phyloP scores from a whole-genome alignment of 1,140 invertebrate species.

The Sarcophaga peregrina region DNA sequence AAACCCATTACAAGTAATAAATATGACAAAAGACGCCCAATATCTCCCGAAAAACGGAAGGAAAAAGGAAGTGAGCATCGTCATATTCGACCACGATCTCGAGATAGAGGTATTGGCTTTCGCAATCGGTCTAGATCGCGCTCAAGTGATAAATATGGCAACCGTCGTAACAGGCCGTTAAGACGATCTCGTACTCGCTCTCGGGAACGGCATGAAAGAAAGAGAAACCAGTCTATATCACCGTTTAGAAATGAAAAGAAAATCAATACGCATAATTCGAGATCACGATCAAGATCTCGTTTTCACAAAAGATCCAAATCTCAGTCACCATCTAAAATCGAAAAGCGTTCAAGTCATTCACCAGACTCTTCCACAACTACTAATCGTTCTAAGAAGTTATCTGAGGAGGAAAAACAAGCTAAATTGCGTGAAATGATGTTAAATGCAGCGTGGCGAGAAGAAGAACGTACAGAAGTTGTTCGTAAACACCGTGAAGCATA shows the following conservation, averaged over 20 bases:
- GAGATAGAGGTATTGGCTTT: not conserved
- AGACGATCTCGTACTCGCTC: not conserved
- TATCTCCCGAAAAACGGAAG: not conserved
- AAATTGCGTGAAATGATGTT: conserved; percentile 83
- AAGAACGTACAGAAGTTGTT: conserved; percentile 74
- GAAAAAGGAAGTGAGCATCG: not conserved
- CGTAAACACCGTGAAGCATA: conserved; percentile 75
- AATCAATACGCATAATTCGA: not conserved
- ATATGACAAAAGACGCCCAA: not conserved
- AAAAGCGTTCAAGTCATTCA: not conserved
- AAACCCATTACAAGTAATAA: not conserved
- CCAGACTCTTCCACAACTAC: not conserved
- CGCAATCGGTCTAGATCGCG: not conserved
- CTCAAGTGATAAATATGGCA: too few relatives aligned
- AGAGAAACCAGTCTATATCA: not conserved
- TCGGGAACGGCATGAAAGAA: not conserved
- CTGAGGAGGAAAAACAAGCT: conserved; percentile 78
- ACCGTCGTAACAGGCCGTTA: not conserved
- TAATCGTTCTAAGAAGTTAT: conserved; percentile 64
- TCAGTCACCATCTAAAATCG: not conserved
- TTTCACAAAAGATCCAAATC: not conserved
- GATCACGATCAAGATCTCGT: not conserved
- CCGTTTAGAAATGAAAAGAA: conserved; percentile 19
- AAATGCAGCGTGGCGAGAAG: conserved; percentile 79
- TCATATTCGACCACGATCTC: not conserved